These are phyloP conservation scores for Lasioglossum baleicum DNA, from an alignment of 1,140 invertebrate genomes.

Conservation along the genomic window DNA sequence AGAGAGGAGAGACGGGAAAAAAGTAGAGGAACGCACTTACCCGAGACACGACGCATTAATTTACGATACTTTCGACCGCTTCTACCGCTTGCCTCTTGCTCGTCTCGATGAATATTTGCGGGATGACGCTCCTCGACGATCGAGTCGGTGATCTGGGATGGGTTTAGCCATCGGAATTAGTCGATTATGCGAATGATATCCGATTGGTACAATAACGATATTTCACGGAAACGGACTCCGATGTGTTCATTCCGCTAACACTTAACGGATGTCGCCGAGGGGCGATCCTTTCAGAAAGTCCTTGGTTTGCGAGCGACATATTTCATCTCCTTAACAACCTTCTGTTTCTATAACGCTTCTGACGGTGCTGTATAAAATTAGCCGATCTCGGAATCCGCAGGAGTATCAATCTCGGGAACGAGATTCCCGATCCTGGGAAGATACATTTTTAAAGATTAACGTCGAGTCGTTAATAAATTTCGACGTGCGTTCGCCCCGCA, in stretches of 20 bases:
- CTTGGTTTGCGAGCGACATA: constrained; percentile 24
- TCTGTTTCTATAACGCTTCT: background rate
- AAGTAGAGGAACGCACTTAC: constrained; percentile 35
- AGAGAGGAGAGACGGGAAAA: too few species aligned
- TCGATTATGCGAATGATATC: constrained; percentile 31
- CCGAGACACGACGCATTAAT: constrained; percentile 54
- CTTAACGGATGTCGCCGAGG: constrained; percentile 14
- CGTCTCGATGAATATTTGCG: constrained; percentile 48
- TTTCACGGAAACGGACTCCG: constrained; percentile 33
- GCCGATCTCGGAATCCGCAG: background rate
- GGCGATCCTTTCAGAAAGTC: background rate
- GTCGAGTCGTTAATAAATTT: background rate
- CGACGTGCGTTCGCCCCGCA: too few species aligned
- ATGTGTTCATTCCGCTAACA: constrained; percentile 25
- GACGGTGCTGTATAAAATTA: background rate
- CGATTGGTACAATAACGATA: constrained; percentile 29
- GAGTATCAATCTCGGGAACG: background rate
- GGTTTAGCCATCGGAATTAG: constrained; percentile 25
- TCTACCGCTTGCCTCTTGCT: constrained; percentile 43
- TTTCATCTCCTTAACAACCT: constrained; percentile 13
- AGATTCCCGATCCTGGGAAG: background rate
- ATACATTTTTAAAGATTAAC: background rate
- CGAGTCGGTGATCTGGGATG: constrained; percentile 20
- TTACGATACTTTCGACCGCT: constrained; percentile 59
- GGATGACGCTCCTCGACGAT: constrained; percentile 33